Percentiles rank a stretch among this genome's conserved stretches.
phyloP scores from a whole-genome alignment of 2,888 invertebrate genomes.

The Drosophila mulleri region DNA sequence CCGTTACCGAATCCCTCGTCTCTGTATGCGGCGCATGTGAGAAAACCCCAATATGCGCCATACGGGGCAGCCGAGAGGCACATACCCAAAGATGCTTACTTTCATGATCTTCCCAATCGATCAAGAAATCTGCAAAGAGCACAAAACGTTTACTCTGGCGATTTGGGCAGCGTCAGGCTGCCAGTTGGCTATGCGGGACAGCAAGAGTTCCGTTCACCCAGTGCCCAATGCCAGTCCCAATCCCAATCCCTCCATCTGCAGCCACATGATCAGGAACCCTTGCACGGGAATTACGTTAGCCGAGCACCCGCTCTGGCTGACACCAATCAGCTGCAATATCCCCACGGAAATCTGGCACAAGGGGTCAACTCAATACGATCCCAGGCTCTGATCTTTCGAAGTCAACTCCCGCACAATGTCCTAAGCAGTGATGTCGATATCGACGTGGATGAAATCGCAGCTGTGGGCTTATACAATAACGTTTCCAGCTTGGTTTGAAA shows the following conservation, averaged over 20 bases:
- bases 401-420: conserved; percentile 28
- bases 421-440: conserved; percentile 37
- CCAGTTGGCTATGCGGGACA: conserved; percentile 31
- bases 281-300: conserved; percentile 14
- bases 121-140: conserved; percentile 33
- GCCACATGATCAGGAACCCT: conserved; percentile 18
- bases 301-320: conserved; percentile 25
- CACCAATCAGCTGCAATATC: conserved; percentile 24
- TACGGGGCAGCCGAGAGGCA: conserved; percentile 73
- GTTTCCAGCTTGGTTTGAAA: conserved; percentile 65
- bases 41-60: conserved; percentile 15
- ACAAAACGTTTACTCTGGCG: conserved; percentile 33
- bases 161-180: conserved; percentile 26
- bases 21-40: conserved; percentile 14
- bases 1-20: conserved; percentile 31
- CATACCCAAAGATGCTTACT: conserved; percentile 88
- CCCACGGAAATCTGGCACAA: conserved; percentile 17
- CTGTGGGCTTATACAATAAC: conserved; percentile 67
- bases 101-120: conserved; percentile 87
- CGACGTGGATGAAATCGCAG: conserved; percentile 57
- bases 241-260: conserved; percentile 1
- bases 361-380: conserved; percentile 11
- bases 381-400: conserved; percentile 22
- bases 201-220: conserved; percentile 5
- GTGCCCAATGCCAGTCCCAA: neutral